Evolutionary conservation across 2,113 vertebrate genomes (phyloP), one percentile per base, ranked within the genome.

Genomic region (Grantiella picta): DNA sequence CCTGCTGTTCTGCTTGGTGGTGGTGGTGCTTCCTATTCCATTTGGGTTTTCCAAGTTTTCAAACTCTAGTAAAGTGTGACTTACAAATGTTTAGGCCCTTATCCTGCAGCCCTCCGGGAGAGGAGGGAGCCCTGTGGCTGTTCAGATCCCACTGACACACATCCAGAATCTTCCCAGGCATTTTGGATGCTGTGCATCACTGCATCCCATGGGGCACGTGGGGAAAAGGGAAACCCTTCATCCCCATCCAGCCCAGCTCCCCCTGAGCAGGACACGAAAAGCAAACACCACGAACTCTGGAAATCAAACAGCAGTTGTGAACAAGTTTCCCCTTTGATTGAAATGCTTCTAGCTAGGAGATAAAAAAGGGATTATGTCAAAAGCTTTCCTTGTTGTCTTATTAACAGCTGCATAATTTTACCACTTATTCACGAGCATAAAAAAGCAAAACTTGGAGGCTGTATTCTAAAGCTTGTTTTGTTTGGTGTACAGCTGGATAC

Each of bases 361-460:
- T 96, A 72, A 79, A 89, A 78, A 60, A 53, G 29, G 56, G 23
- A 15, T 96, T 83, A 75, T 79, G 88, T 76, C 92, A 90, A 83
- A 96, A 89, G 86, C 80, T 90, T 75, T 61, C 49, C 92, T 90
- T 92, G 83, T 83, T 84, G 77, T 72, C 82, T 81, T 96, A 88
- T 93, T 93, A 96, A 89, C 93, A 95, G 90, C 88, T 96, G 82
- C 64, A 17, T 91, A 92, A 95, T 93, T 94, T 95, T 92, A 66
- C 47, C 28, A 22, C 79, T 95, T 44, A 45, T 91, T 92, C 3
- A 5, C 0, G 0, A 25, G 18, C 61, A 56, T 54, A 35, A 77
- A 80, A 89, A 89, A 82, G 53, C 56, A 84, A 68, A 81, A 89
- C 60, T 90, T 84, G 81, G 72, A 86, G 88, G 17, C 68, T 54